Conservation (phyloP, 2,888 invertebrate genomes). For the Eubasilissa splendida region DNA sequence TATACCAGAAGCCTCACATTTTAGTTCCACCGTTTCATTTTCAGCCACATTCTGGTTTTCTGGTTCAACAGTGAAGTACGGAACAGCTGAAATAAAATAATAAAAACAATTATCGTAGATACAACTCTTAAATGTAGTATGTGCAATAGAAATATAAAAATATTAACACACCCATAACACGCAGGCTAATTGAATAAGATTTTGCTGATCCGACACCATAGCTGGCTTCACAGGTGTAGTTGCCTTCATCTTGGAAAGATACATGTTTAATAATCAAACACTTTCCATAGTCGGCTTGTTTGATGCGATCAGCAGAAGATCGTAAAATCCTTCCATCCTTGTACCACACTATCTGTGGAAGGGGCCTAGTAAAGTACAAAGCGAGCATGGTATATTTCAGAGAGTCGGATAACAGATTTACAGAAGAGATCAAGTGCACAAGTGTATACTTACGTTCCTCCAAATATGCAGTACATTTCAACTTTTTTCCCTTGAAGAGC, state of each 20-base stretch:
- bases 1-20: constrained; percentile 90
- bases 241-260: constrained; percentile 90
- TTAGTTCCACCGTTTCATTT: constrained; percentile 89
- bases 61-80: constrained; percentile 93
- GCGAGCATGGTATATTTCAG: background rate
- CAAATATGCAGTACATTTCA: constrained; percentile 95
- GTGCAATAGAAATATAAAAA: background rate
- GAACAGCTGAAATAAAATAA: constrained; percentile 75
- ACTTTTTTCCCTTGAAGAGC: constrained; percentile 87
- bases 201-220: constrained; percentile 91
- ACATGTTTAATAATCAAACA: constrained; percentile 91
- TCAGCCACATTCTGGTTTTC: constrained; percentile 90
- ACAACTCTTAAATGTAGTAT: background rate
- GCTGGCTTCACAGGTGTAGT: constrained; percentile 94
- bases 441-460: constrained; percentile 86
- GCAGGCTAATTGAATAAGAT: constrained; percentile 87
- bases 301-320: constrained; percentile 79
- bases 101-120: constrained; percentile 62
- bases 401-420: constrained; percentile 20
- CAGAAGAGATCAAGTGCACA: background rate
- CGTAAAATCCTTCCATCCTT: constrained; percentile 83
- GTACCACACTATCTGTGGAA: constrained; percentile 95
- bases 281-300: constrained; percentile 95
- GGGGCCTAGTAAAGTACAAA: constrained; percentile 76
- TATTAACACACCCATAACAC: constrained; percentile 75